Evolutionary conservation across 2,888 invertebrate genomes (phyloP), one percentile per base, ranked within the genome.

Genomic region (Tenthredo amoena): DNA sequence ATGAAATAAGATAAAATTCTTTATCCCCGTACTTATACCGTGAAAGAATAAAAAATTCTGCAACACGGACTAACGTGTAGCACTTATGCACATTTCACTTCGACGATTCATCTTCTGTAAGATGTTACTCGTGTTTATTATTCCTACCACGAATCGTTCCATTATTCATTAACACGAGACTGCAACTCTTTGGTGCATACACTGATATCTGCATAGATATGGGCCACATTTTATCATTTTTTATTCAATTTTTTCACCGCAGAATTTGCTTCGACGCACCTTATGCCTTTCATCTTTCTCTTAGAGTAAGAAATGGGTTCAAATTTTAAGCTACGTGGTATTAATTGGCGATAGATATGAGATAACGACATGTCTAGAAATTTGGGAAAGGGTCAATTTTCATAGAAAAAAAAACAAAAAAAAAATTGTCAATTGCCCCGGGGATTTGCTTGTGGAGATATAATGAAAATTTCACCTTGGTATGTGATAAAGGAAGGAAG

Each of bases 131-230:
- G 15, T 40, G 26, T 50, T 77, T 77, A 50, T 12, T 50, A 77
- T 77, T 50, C 76, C 50, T 31, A 12, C 50, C 76, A 50, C 50
- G 76, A 47, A 77, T 4, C 50, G 76, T 77, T 77, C 50, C 76
- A 77, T 77, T 77, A 77, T 77, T 77, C 76, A 77, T 77, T 50
- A 77, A 77, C 55, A 26, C 76, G 15, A 50, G 31, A 77, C 55
- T 50, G 31, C 21, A 40, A n/a, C 50, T 50, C 76, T 50, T 50
- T 21, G 76, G 31, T 76, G 50, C 76, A 31, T 26, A 40, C 47
- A 50, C 50, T 26, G 50, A 31, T 47, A 47, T 21, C 12, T 15
- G 7, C 3, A 72, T 72, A 40, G 68, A 34, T 68, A 26, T n/a
- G 37, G 40, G 18, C 9, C 9, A 72, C n/a, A 37, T 34, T 71